Evolutionary conservation across 2,113 vertebrate species (phyloP).

Genomic region (Ranitomeya imitator): DNA sequence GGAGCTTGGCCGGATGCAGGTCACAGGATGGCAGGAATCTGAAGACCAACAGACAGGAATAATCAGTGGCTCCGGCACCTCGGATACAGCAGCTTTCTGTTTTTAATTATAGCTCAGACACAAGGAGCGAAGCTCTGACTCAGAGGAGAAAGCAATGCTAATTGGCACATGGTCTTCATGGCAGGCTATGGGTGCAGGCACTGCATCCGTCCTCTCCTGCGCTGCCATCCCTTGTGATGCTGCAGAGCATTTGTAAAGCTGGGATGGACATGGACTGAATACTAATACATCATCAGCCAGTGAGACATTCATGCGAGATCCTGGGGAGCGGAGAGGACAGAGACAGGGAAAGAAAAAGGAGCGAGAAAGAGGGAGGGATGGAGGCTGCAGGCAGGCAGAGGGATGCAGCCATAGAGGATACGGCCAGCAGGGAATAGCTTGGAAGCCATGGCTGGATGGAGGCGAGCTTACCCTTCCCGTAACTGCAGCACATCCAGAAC

Average conservation of each 20-base stretch:
- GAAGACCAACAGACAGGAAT: slow-evolving; percentile 23
- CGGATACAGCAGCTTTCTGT: not conserved
- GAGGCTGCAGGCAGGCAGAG: slow-evolving; percentile 3
- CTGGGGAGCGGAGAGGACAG: slow-evolving; percentile 16
- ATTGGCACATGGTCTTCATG: slow-evolving; percentile 34
- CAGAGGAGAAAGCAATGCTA: not conserved
- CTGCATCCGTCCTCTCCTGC: slow-evolving; percentile 31
- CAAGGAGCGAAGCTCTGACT: slow-evolving; percentile 8
- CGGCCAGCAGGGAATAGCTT: not conserved
- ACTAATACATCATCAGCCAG: slow-evolving; percentile 43
- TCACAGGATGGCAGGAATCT: slow-evolving; percentile 10
- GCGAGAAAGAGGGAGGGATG: not conserved
- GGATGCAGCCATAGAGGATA: not conserved
- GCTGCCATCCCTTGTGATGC: slow-evolving; percentile 33
- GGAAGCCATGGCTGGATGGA: not conserved
- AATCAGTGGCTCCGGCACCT: not conserved
- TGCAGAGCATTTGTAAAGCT: slow-evolving; percentile 52
- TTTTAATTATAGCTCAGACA: slow-evolving; percentile 37
- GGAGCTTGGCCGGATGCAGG: not conserved
- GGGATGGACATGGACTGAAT: slow-evolving; percentile 41
- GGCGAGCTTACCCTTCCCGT: slow-evolving; percentile 7
- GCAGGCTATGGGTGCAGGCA: slow-evolving; percentile 24
- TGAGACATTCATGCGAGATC: slow-evolving; percentile 33
- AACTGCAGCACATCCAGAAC: not conserved
- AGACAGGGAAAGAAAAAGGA: slow-evolving; percentile 4